A percentile compares a stretch with the other conserved stretches of the same genome.
phyloP scores from a whole-genome alignment of 1,140 invertebrate genomes.

The Heliothis virescens region DNA sequence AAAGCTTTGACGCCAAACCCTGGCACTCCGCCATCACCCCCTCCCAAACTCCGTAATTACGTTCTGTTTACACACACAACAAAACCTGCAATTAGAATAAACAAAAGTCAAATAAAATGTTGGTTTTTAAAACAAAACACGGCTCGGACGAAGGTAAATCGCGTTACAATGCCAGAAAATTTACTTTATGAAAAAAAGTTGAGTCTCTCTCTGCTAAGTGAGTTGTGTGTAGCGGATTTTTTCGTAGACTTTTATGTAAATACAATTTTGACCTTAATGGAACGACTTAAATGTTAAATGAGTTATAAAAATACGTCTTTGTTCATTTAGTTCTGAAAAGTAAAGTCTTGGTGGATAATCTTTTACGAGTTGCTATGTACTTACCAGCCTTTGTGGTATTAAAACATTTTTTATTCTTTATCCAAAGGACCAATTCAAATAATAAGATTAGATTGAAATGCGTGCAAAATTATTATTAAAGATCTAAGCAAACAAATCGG shows the following conservation, averaged over 20 bases:
- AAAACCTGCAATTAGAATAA: constrained; percentile 51
- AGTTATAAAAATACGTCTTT: background rate
- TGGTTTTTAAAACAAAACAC: constrained; percentile 31
- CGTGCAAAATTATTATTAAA: too few species aligned
- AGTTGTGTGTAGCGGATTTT: background rate
- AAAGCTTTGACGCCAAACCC: constrained; percentile 29
- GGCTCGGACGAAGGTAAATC: constrained; percentile 30
- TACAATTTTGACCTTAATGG: background rate
- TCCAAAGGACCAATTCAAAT: too few species aligned
- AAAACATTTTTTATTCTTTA: too few species aligned
- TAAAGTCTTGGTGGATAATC: too few species aligned
- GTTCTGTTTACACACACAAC: constrained; percentile 43
- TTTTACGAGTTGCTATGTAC: too few species aligned
- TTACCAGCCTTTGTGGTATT: too few species aligned
- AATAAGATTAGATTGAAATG: too few species aligned
- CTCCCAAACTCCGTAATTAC: constrained; percentile 43
- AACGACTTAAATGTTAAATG: background rate
- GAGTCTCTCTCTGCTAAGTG: constrained; percentile 12
- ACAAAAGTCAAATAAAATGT: constrained; percentile 37
- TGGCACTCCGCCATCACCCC: constrained; percentile 7
- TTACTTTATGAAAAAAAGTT: constrained; percentile 35
- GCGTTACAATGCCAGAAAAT: constrained; percentile 24
- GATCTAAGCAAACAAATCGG: too few species aligned
- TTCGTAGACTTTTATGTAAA: constrained; percentile 12
- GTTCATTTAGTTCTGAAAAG: too few species aligned